Base-by-base conservation (phyloP, 2,113 vertebrate genomes). In the Halichoeres trimaculatus region DNA sequence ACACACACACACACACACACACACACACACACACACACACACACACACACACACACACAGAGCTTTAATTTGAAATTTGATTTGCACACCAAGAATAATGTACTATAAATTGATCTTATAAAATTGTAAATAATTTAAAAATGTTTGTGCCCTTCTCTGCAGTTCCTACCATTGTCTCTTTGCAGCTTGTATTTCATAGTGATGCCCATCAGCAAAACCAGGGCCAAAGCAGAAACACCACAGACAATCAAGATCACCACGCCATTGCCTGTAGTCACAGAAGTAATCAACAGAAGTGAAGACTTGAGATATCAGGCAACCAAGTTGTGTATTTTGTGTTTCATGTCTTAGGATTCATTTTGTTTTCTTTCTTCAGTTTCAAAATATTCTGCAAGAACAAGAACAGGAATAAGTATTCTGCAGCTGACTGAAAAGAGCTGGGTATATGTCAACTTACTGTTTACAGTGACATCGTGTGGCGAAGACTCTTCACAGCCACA, bases 131-230 rank as follows among this genome's bases (percentile, higher is more conserved):
- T n/a, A n/a, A n/a, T n/a, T 45, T 14, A 17, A 45, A 17, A 45
- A 45, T 45, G 16, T 17, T 13, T 11, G 3, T 13, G 13, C 13
- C 3, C 13, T 47, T 51, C 38, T 45, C 9, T 43, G 11, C 8
- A 71, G 30, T 20, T 54, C 85, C 77, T 78, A 93, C 92, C 74
- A 0, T 70, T 72, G 38, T 88, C 85, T 69, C 65, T 90, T 50
- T 71, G 85, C 47, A 91, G 59, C 58, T 86, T 83, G 22, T 69
- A 50, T 82, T 88, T 93, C 83, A 93, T 90, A 45, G 10, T 38
- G 30, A 89, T 1, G 1, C 60, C 89, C 24, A 92, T 43, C 17
- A 55, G 0, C 11, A 85, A 0, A 0, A 93, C 14, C 51, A 94
- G 1, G 16, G 2, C 61, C 50, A 91, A 10, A 16, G 92, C 89